Conservation (phyloP, 2,113 vertebrate genomes). For the Grantiella picta region DNA sequence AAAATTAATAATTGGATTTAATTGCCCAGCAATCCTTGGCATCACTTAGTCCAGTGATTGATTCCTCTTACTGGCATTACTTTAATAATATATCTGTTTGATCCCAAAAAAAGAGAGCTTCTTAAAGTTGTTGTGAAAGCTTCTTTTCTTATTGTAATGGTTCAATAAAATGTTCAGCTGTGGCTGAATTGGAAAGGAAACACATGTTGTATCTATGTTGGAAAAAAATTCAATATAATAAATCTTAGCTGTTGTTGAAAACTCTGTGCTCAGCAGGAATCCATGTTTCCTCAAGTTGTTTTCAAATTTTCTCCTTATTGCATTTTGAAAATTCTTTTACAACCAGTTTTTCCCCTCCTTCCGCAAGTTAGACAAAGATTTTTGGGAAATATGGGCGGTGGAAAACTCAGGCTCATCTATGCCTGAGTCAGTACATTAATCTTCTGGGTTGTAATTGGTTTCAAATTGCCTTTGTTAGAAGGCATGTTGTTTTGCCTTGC, state of each 20-base stretch:
- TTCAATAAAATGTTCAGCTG: neutral
- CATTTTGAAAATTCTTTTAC: neutral
- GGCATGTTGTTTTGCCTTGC: neutral
- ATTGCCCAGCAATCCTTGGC: neutral
- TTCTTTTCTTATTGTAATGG: neutral
- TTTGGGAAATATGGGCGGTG: neutral
- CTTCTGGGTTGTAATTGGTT: neutral
- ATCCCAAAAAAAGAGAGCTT: neutral
- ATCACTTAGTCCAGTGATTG: neutral
- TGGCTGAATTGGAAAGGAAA: constrained; percentile 8
- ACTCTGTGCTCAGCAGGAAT: neutral
- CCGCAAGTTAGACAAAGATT: neutral
- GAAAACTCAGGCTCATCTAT: neutral
- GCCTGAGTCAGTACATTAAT: neutral
- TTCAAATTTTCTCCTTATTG: neutral
- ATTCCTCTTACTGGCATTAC: neutral
- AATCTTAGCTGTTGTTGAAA: constrained; percentile 27
- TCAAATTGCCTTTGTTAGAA: neutral
- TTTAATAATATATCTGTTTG: neutral
- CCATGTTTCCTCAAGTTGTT: neutral
- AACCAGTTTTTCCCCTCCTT: neutral
- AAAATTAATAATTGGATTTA: neutral
- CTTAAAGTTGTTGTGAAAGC: neutral
- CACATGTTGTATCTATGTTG: neutral
- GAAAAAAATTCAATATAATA: neutral